Evolutionary conservation across 2,113 vertebrate species (phyloP).

Genomic region (Trochalopteron elliotii): DNA sequence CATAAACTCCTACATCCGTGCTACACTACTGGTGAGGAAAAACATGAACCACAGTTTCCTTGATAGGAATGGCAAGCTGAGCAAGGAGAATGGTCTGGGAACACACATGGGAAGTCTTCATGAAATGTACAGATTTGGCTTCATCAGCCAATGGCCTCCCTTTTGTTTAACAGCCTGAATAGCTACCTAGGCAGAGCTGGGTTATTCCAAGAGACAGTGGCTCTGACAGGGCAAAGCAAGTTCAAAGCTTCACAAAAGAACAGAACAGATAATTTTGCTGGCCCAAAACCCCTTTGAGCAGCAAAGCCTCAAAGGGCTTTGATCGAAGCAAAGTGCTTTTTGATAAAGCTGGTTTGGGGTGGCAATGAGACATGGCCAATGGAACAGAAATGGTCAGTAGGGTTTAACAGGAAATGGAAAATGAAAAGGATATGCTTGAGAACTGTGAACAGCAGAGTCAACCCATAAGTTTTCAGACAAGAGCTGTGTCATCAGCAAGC

Average conservation of each 20-base stretch:
- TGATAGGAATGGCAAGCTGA: background rate
- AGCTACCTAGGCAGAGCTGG: background rate
- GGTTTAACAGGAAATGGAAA: background rate
- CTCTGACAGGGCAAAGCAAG: background rate
- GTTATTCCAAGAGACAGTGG: background rate
- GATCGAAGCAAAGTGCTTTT: too few species aligned
- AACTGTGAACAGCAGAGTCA: background rate
- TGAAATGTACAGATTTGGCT: background rate
- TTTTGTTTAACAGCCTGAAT: background rate
- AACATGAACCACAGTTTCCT: background rate
- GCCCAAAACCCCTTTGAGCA: background rate
- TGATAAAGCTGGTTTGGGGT: background rate
- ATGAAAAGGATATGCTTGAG: background rate
- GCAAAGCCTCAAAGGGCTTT: background rate
- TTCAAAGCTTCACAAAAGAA: background rate
- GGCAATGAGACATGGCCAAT: background rate
- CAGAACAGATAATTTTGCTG: background rate
- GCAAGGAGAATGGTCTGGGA: background rate
- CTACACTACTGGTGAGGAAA: background rate
- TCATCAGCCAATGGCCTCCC: background rate
- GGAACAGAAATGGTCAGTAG: background rate
- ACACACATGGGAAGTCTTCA: background rate
- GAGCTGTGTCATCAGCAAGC: background rate
- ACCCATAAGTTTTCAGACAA: background rate
- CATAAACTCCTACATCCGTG: background rate